Conservation (phyloP, 92 coral and sea anemone genomes). For the Paragorgia papillata region DNA sequence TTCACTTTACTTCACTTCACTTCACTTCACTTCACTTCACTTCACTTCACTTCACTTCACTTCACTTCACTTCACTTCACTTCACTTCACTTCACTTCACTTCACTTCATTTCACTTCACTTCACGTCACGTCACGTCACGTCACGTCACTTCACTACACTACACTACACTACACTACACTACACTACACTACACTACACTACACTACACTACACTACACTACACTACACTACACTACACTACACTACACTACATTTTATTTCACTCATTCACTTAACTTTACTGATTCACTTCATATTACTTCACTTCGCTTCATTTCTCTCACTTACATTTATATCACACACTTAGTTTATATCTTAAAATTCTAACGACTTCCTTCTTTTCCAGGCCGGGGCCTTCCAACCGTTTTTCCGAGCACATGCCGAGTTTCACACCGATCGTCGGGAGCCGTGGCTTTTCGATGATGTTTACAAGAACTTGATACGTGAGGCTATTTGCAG, state of each 20-base stretch:
- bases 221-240: too few species aligned
- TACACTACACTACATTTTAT: too few species aligned
- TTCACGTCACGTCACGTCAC: not conserved
- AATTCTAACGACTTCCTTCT: too few species aligned
- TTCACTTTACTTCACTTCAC: too few species aligned
- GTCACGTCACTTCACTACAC: not conserved
- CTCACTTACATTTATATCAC: too few species aligned
- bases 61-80: slow-evolving; percentile 37
- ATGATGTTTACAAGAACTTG: slow-evolving; percentile 58
- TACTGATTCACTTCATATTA: too few species aligned
- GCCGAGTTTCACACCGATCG: slow-evolving; percentile 90
- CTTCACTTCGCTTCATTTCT: too few species aligned
- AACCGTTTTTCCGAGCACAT: slow-evolving; percentile 93
- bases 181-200: too few species aligned
- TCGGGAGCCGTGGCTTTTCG: slow-evolving; percentile 91
- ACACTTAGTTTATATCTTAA: too few species aligned
- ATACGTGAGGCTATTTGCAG: slow-evolving; percentile 75
- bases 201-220: too few species aligned
- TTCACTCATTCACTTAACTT: too few species aligned
- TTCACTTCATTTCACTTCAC: slow-evolving; percentile 10
- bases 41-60: slow-evolving; percentile 30
- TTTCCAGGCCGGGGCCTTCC: slow-evolving; percentile 74
- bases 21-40: slow-evolving; percentile 16
- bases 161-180: too few species aligned
- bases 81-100: not conserved